Conservation (phyloP, 2,797 vertebrate species). For the Streptopelia turtur region DNA sequence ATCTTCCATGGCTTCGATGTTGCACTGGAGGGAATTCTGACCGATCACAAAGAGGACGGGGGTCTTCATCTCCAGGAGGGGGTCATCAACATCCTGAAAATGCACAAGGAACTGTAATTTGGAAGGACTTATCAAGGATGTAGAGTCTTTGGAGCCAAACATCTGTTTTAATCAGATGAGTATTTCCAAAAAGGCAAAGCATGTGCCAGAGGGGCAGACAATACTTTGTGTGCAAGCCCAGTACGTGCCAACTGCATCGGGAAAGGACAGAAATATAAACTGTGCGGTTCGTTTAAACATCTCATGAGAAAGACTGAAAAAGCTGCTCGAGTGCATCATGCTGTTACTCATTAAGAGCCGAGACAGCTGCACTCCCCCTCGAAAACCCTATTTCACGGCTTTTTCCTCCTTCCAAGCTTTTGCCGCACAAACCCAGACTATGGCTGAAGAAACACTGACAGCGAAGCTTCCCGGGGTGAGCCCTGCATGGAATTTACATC, state of each 20-base stretch:
- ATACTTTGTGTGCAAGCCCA: accelerated
- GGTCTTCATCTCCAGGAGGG: constrained; percentile 97
- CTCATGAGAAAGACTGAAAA: background rate
- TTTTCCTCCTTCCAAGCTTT: background rate
- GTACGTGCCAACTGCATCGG: accelerated
- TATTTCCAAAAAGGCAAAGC: background rate
- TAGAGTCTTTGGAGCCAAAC: background rate
- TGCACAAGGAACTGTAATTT: background rate
- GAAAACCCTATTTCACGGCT: background rate
- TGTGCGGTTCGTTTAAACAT: accelerated
- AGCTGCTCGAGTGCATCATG: background rate
- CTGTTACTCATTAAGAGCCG: background rate
- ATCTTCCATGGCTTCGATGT: constrained; percentile 93
- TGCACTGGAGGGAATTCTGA: constrained; percentile 94
- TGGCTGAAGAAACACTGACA: too few species aligned
- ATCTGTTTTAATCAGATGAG: background rate
- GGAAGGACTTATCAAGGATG: background rate
- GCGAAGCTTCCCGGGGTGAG: background rate
- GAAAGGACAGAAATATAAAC: background rate
- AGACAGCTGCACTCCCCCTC: background rate
- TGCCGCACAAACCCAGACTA: accelerated
- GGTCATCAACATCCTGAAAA: constrained; percentile 93
- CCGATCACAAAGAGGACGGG: constrained; percentile 95
- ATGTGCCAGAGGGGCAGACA: background rate
- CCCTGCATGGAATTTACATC: accelerated